Evolutionary conservation across 2,888 invertebrate genomes (phyloP).

Genomic region (Tachina grossa): DNA sequence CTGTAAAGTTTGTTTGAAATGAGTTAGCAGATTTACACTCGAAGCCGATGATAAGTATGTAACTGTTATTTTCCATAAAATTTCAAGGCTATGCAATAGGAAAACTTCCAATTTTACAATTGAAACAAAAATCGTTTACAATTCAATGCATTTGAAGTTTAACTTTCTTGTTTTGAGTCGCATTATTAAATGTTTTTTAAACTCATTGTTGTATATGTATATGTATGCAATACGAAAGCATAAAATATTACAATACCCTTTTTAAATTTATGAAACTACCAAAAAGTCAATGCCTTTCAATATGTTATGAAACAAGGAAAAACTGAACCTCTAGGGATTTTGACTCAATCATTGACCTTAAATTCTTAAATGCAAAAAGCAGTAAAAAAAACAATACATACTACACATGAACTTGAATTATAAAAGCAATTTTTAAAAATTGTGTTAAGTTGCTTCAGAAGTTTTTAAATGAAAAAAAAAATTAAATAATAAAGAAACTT

Average conservation of each 20-base stretch:
- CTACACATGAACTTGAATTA: conserved; percentile 64
- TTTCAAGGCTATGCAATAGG: no score
- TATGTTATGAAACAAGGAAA: conserved; percentile 27
- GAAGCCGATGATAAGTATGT: no score
- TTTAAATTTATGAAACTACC: background rate
- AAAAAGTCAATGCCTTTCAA: conserved; percentile 3
- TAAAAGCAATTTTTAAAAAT: conserved; percentile 27
- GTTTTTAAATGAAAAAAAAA: conserved; percentile 4
- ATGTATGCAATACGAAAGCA: no score
- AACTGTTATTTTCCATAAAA: no score
- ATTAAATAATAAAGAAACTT: conserved; percentile 45
- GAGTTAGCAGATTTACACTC: no score
- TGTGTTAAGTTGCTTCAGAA: conserved; percentile 34
- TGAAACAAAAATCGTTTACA: no score
- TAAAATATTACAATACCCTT: conserved; percentile 3
- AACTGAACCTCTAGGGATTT: conserved; percentile 52
- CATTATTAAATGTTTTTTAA: no score
- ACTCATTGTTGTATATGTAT: no score
- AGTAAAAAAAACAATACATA: conserved; percentile 2
- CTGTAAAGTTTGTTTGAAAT: no score
- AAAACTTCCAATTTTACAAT: no score
- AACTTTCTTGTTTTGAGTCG: no score
- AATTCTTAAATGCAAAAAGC: conserved; percentile 2
- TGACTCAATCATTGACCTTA: conserved; percentile 54
- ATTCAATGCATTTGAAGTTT: no score